Evolutionary conservation across 2,797 vertebrate genomes (phyloP).

Genomic region (Danio tinwini): DNA sequence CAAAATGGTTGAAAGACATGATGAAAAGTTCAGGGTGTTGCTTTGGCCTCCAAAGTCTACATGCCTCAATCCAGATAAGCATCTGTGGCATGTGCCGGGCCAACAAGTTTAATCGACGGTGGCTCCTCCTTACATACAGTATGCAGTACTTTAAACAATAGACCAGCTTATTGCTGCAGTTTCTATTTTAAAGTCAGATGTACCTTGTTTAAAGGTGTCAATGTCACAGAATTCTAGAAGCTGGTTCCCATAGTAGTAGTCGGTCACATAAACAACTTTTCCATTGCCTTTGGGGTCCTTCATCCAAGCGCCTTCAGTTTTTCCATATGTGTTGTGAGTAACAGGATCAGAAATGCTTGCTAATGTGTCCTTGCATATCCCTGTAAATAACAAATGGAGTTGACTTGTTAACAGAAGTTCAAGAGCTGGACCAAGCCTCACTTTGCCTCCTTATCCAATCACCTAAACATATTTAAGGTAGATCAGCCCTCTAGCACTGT

Average conservation of each 20-base stretch:
- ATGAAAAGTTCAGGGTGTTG: background rate
- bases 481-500: no score
- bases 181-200: background rate
- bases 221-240: slow-evolving; percentile 91
- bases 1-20: no score
- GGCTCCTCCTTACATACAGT: no score
- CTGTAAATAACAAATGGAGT: slow-evolving; percentile 66
- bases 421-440: no score
- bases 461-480: no score
- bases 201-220: slow-evolving; percentile 92
- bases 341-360: slow-evolving; percentile 90
- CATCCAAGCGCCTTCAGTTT: slow-evolving; percentile 93
- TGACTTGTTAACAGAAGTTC: no score
- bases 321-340: slow-evolving; percentile 87
- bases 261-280: slow-evolving; percentile 90
- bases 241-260: slow-evolving; percentile 88
- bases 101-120: background rate
- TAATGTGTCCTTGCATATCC: slow-evolving; percentile 90
- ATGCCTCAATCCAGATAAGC: background rate
- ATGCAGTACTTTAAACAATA: background rate
- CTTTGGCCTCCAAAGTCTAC: background rate
- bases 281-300: slow-evolving; percentile 90
- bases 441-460: no score
- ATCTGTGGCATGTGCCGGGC: background rate
- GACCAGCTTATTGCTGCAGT: background rate